These are phyloP conservation scores for Ictalurus punctatus DNA, from an alignment of 2,113 vertebrate species.

Conservation along the genomic window DNA sequence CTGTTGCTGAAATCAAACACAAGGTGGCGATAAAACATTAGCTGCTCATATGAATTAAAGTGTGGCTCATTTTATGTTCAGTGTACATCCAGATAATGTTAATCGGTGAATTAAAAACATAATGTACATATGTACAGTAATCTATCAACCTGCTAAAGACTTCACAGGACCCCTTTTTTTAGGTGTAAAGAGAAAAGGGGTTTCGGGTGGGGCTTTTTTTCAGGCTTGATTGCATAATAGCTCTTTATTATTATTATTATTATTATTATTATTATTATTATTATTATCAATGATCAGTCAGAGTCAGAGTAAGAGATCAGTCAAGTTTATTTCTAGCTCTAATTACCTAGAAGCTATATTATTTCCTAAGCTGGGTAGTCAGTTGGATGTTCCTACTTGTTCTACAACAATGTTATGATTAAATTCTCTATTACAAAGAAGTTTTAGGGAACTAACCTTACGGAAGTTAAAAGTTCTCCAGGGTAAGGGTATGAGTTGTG, in stretches of 20 bases:
- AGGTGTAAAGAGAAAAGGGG: not conserved
- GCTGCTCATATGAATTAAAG: not conserved
- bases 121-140: not conserved
- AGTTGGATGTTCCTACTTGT: not conserved
- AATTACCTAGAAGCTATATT: not conserved
- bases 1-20: conserved; percentile 5
- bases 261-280: too few species aligned
- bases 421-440: not conserved
- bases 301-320: too few species aligned
- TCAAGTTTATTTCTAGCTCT: not conserved
- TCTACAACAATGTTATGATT: not conserved
- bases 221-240: not conserved
- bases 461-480: not conserved
- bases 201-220: not conserved
- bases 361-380: not conserved
- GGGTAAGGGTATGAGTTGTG: not conserved
- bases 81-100: not conserved
- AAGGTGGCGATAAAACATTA: not conserved
- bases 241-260: too few species aligned
- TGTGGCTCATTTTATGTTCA: not conserved
- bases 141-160: not conserved
- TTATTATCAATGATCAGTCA: too few species aligned
- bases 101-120: not conserved
- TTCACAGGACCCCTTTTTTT: not conserved
- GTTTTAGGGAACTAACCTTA: not conserved